Evolutionary conservation across 2,797 vertebrate genomes (phyloP), one percentile per base, ranked within the genome.

Genomic region (Perodicticus potto): DNA sequence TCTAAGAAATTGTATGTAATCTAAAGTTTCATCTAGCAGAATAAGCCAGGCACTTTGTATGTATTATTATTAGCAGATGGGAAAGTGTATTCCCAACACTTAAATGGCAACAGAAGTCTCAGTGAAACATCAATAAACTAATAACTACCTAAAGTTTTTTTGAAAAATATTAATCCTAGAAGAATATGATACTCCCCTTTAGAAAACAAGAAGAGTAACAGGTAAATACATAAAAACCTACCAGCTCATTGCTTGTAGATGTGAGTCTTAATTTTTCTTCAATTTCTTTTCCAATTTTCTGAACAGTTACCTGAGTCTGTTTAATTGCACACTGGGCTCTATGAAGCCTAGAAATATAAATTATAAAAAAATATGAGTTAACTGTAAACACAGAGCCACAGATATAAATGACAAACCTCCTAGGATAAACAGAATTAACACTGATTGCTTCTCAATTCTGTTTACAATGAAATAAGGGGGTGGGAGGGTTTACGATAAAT

Each of bases 231-330:
- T 37, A 27, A 69, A 67, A 97, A 98, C 99, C 98, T 98, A 99
- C 99, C 99, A 99, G 99, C 55, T 99, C 99, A 0, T 99, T 99
- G 98, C 99, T 99, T 69, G 99, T 98, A 5, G 99, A 99, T 0
- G 99, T 99, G 83, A 99, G 99, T 98, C 99, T 98, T 72, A 99
- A 98, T 96, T 99, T 99, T 96, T 99, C 99, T 98, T 99, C 99
- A n/a, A 99, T 99, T 98, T 99, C 99, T 97, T 99, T 99, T 97
- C 99, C 99, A 91, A 99, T 99, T 98, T 99, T 99, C 98, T 99
- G 99, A 98, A 99, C 99, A 0, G 99, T 99, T 98, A 99, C 99
- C 98, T 99, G 99, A 98, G 99, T 99, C 99, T 99, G 99, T 98
- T 99, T 99, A 98, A 99, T 99, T 98, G 99, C 99, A 98, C 99